Conservation (phyloP, 2,888 invertebrate species). For the Drosophila meridiana region DNA sequence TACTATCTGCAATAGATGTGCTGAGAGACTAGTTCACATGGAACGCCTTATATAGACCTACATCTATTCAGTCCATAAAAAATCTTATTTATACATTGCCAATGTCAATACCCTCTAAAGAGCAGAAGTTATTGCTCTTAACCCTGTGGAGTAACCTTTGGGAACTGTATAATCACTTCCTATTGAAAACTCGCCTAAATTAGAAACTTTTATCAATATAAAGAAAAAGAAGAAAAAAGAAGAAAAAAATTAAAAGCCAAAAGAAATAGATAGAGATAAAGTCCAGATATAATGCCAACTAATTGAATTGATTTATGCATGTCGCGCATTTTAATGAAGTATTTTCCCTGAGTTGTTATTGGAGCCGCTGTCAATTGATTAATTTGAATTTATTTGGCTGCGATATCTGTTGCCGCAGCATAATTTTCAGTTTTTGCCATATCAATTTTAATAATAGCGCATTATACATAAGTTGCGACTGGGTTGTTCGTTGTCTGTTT, state of each 20-base stretch:
- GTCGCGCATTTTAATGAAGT: slow-evolving; percentile 69
- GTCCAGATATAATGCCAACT: slow-evolving; percentile 63
- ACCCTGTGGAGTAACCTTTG: slow-evolving; percentile 15
- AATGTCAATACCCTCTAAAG: not conserved
- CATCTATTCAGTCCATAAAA: not conserved
- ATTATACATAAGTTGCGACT: slow-evolving; percentile 50
- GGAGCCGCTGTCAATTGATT: slow-evolving; percentile 54
- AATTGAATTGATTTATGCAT: slow-evolving; percentile 80
- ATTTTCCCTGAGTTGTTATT: slow-evolving; percentile 42
- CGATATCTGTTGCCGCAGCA: slow-evolving; percentile 49
- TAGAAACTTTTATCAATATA: slow-evolving; percentile 4
- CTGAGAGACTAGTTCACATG: not conserved
- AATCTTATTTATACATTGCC: not conserved
- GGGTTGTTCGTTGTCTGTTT: slow-evolving; percentile 63
- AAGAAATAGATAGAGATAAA: slow-evolving; percentile 3
- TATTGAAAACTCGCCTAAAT: slow-evolving; percentile 26
- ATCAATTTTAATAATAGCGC: slow-evolving; percentile 67
- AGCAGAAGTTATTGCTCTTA: not conserved
- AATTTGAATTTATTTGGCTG: slow-evolving; percentile 73
- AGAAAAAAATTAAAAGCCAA: not conserved
- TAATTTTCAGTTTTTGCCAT: slow-evolving; percentile 57
- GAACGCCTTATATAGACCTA: not conserved
- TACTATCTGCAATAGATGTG: no score
- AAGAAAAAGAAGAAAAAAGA: not conserved
- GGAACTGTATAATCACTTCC: slow-evolving; percentile 15